Base-by-base conservation (phyloP, 2,797 vertebrate species). In the Paratrypauchen microcephalus region DNA sequence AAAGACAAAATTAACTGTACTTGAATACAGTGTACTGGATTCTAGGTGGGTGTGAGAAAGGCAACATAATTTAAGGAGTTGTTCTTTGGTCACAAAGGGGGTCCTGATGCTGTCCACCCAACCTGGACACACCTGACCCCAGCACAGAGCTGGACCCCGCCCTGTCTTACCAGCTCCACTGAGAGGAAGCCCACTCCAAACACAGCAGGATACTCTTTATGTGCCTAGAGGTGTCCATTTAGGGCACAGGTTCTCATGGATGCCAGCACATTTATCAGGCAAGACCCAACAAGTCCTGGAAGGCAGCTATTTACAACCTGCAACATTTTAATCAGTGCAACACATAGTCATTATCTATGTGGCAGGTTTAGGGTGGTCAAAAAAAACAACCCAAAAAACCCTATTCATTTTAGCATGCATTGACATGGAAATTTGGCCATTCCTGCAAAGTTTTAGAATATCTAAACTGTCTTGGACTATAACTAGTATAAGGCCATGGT, bases 71-170 rank as follows among this genome's bases (percentile, higher is more conserved):
- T 64, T 16, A 19, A 21, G 12, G 50, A 52, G 57, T 28, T 66
- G 15, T 36, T 54, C 39, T 76, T 6, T 4, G 0, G 65, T 26
- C 66, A 71, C 70, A 19, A 5, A 7, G 24, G 60, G 6, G 32
- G 56, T 54, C 5, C 48, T 28, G 72, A 66, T 21, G 68, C 36
- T 45, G 62, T 77, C 68, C 69, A 70, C 65, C 73, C 65, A 50
- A 76, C 63, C 72, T 62, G 75, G 71, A 82, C 80, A 82, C 80
- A 80, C 79, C 81, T 83, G 71, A 80, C 36, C 77, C 66, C 81
- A 79, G 73, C 72, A 77, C 71, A 77, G 67, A 66, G 66, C 8
- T 6, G 50, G 0, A 11, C 77, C 81, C 41, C 76, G 45, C 78
- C 72, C 74, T 15, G 41, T 39, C 67, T 55, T 39, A 76, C 54